Conservation (phyloP, 2,888 invertebrate species). For the Pachymerium ferrugineum region DNA sequence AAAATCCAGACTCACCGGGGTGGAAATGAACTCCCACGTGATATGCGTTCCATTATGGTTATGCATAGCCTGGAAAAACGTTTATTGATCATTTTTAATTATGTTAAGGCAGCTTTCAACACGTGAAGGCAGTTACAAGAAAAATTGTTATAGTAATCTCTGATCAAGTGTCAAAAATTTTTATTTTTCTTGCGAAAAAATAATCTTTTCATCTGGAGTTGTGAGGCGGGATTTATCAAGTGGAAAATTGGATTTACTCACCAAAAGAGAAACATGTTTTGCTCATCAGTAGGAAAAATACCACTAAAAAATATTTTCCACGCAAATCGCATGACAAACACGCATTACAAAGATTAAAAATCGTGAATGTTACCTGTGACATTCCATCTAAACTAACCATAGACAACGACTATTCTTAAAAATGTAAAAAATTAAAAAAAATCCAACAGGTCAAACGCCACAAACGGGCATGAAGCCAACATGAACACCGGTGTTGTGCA, state of each 20-base stretch:
- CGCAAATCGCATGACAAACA: too few species aligned
- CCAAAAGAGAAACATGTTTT: neutral
- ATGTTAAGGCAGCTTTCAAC: neutral
- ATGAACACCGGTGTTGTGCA: neutral
- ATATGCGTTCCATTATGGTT: neutral
- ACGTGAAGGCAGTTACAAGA: neutral
- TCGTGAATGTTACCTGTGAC: too few species aligned
- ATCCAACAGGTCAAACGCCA: constrained; percentile 12
- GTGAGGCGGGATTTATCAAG: neutral
- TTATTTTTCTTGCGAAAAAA: neutral
- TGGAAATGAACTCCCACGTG: constrained; percentile 22
- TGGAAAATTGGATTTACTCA: neutral
- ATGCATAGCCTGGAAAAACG: neutral
- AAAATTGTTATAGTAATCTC: too few species aligned
- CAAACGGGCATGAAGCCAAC: constrained; percentile 11
- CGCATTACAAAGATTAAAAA: too few species aligned
- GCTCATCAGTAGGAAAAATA: too few species aligned
- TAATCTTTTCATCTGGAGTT: too few species aligned
- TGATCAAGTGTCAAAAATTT: neutral
- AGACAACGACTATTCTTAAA: too few species aligned
- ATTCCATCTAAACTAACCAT: too few species aligned
- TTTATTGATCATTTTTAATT: neutral
- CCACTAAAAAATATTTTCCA: too few species aligned
- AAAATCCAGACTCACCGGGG: constrained; percentile 2
- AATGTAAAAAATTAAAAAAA: too few species aligned